Conservation (phyloP, 2,113 vertebrate genomes). For the Hydrochoerus hydrochaeris region DNA sequence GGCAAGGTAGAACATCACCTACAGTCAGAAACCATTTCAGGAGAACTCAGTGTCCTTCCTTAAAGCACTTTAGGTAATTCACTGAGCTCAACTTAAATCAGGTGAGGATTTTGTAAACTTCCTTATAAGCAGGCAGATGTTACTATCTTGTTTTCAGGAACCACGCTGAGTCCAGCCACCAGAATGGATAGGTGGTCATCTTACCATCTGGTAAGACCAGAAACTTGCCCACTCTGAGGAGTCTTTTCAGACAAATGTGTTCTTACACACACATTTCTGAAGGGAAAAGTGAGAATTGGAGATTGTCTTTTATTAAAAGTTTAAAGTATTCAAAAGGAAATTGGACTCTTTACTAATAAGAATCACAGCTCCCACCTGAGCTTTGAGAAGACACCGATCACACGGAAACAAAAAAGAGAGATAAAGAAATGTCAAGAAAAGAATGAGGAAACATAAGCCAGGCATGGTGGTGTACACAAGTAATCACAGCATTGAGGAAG, state of each 20-base stretch:
- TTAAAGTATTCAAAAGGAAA: neutral
- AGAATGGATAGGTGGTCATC: neutral
- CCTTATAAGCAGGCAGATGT: neutral
- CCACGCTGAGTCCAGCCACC: neutral
- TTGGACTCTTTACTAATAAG: neutral
- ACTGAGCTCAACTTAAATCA: neutral
- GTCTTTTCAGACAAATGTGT: slow-evolving; percentile 22
- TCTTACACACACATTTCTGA: neutral
- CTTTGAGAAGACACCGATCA: neutral
- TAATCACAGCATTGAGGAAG: neutral
- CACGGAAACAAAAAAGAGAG: neutral
- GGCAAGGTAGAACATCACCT: neutral
- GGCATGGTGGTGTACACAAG: neutral
- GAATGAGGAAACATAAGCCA: neutral
- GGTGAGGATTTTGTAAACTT: neutral
- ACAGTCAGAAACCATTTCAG: neutral
- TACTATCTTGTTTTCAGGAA: neutral
- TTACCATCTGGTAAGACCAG: neutral
- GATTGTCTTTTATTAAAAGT: slow-evolving; percentile 12
- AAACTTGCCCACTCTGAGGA: neutral
- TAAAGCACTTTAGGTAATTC: neutral
- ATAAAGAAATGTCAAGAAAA: neutral
- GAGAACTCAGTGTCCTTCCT: neutral
- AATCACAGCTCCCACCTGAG: neutral
- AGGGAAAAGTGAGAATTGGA: slow-evolving; percentile 3